Evolutionary conservation across 2,797 vertebrate genomes (phyloP).

Genomic region (Acrossocheilus wenchowensis): DNA sequence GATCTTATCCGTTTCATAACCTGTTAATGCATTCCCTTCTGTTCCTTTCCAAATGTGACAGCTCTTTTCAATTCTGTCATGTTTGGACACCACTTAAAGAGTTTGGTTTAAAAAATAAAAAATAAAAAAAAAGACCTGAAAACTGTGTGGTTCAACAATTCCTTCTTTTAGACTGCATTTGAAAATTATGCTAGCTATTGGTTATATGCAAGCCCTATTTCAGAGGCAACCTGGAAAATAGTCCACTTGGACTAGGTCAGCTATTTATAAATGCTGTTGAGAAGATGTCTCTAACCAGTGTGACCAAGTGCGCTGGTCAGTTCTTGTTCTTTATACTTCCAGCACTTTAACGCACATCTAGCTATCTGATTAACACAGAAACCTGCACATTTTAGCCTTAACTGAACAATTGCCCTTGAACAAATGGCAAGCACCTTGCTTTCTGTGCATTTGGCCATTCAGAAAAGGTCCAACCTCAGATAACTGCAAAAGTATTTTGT

Average conservation of each 20-base stretch:
- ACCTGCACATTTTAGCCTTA: neutral
- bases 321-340: neutral
- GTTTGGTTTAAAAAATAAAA: neutral
- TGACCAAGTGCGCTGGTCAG: neutral
- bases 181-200: neutral
- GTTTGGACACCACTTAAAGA: neutral
- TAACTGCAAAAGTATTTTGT: neutral
- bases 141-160: neutral
- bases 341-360: neutral
- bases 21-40: neutral
- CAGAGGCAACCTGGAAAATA: constrained; percentile 16
- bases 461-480: constrained; percentile 18
- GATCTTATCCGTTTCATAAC: neutral
- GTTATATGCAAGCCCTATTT: neutral
- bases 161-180: neutral
- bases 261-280: constrained; percentile 39
- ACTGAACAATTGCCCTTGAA: neutral
- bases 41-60: neutral
- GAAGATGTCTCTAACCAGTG: neutral
- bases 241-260: constrained; percentile 17
- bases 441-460: neutral
- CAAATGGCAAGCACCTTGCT: neutral
- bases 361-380: neutral
- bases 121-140: neutral
- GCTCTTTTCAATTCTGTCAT: neutral